A percentile compares a stretch with the other conserved stretches of the same genome.
phyloP scores from a whole-genome alignment of 2,888 invertebrate species.

The Dioctria linearis region DNA sequence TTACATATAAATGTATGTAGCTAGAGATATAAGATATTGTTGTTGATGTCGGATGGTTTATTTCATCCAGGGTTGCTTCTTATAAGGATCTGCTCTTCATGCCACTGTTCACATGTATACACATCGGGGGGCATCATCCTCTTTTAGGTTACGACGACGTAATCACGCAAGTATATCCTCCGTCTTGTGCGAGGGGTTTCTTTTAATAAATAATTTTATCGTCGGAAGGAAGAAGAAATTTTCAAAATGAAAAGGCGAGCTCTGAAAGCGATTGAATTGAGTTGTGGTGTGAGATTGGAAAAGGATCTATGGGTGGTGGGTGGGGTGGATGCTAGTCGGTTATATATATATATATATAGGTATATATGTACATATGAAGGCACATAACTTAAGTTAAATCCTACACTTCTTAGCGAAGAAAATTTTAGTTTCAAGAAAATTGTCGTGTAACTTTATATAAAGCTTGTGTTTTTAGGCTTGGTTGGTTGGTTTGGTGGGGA shows the following conservation, averaged over 20 bases:
- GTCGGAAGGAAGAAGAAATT: conserved; percentile 37
- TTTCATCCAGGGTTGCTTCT: not conserved
- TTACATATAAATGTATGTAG: not conserved
- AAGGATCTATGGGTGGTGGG: not conserved
- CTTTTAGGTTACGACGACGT: not conserved
- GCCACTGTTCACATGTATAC: not conserved
- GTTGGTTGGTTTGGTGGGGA: not conserved
- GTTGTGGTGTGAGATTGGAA: not conserved
- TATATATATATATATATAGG: too few species aligned
- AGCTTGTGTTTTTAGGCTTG: not conserved
- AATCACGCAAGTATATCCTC: conserved; percentile 44
- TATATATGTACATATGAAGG: too few species aligned
- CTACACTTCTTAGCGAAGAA: conserved; percentile 1
- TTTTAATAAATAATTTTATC: conserved; percentile 51
- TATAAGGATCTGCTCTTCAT: not conserved
- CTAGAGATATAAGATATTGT: not conserved
- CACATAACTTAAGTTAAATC: too few species aligned
- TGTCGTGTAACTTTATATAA: not conserved
- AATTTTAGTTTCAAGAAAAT: conserved; percentile 10
- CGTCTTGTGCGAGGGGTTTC: not conserved
- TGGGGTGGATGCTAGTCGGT: not conserved
- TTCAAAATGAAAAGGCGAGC: conserved; percentile 38
- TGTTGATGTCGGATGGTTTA: not conserved
- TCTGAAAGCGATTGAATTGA: not conserved
- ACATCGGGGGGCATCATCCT: not conserved